phyloP scores from a whole-genome alignment of 2,888 invertebrate species.

The Xestia c-nigrum region DNA sequence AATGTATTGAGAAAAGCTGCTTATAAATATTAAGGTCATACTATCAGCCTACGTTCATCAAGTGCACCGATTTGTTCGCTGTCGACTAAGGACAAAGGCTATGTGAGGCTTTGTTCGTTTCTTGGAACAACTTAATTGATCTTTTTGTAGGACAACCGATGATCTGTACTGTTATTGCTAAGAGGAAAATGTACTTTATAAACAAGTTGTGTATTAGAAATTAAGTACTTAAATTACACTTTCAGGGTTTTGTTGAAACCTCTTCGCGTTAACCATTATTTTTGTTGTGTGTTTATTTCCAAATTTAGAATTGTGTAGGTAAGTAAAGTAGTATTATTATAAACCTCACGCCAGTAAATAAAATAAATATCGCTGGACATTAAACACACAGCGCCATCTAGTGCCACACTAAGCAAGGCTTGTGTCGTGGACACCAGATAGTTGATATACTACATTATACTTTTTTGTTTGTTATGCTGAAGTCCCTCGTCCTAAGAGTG shows the following conservation, averaged over 20 bases:
- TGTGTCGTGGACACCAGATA: no score
- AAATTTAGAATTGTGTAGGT: background rate
- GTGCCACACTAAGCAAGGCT: no score
- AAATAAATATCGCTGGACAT: no score
- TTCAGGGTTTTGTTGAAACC: background rate
- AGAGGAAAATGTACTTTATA: background rate
- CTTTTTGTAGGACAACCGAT: constrained; percentile 37
- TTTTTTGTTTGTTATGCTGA: background rate
- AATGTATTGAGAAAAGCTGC: constrained; percentile 58
- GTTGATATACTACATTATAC: no score
- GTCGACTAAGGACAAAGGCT: constrained; percentile 55
- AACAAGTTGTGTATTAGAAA: background rate
- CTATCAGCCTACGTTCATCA: constrained; percentile 58
- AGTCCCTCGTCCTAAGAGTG: background rate
- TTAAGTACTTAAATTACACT: background rate
- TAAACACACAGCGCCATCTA: no score
- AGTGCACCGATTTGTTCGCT: constrained; percentile 51
- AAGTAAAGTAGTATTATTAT: no score
- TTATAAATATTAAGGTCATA: constrained; percentile 61
- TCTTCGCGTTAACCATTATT: background rate
- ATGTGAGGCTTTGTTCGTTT: constrained; percentile 49
- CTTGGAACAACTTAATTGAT: constrained; percentile 30
- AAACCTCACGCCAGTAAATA: background rate
- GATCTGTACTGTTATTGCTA: constrained; percentile 27
- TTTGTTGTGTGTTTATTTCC: background rate